Base-by-base conservation (phyloP, 2,888 invertebrate genomes). In the Sphinx pinastri region DNA sequence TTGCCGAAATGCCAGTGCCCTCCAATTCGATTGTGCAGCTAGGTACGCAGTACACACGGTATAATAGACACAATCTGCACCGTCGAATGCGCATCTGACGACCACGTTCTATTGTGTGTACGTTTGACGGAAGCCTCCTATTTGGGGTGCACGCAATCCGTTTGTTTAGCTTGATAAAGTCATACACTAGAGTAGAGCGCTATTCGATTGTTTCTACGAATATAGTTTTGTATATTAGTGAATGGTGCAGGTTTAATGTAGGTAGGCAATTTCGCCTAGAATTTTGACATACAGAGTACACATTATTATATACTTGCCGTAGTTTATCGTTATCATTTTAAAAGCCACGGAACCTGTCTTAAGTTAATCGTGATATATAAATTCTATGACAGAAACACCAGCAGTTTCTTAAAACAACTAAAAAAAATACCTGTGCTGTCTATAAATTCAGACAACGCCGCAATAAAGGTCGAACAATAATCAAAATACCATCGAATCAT, bases 401-500 rank as follows among this genome's bases (percentile, higher is more conserved):
- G 7, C 31, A 38, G 5, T 10, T 55, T 2, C 8, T 19, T 19
- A 55, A 19, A 55, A 19, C 4, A 19, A 0, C 11, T 25, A 25
- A 25, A 4, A 55, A 19, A 0, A 55, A 7, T 25, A 19, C 19
- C 11, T 16, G 19, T 19, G 12, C 10, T 55, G 16, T 55, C 19
- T 55, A 16, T 55, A 16, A 55, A 8, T 19, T 55, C 16, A 6
- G 5, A 38, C 6, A 12, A 25, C 12, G 12, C 11, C 47, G 16
- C 69, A 78, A 78, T 87, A 87, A 87, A 85, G 80, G 77, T 71
- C 72, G 81, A 79, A 76, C 79, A 77, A 83, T 86, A 86, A 88
- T 88, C 84, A 89, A 91, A 89, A 90, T 90, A 76, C 88, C 88
- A 72, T 81, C 79, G 76, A 87, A 88, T 85, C 86, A 82, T 63